Conservation (phyloP, 2,113 vertebrate genomes). For the Miniopterus natalensis region DNA sequence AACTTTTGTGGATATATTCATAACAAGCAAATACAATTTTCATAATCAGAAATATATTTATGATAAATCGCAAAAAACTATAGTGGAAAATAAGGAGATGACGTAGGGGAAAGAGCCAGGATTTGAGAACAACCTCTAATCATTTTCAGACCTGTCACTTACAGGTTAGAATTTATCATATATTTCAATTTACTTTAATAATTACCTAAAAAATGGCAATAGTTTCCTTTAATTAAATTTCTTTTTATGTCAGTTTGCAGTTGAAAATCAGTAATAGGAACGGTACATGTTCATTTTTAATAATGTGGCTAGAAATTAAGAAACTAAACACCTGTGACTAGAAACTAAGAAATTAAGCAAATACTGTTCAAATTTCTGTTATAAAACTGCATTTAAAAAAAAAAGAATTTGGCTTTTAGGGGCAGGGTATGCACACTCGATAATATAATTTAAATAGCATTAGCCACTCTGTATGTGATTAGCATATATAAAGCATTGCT, state of each 20-base stretch:
- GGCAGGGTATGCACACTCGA: neutral
- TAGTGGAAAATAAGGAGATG: neutral
- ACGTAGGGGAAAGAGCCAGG: neutral
- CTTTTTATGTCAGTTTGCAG: neutral
- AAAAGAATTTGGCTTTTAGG: neutral
- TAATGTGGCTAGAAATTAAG: neutral
- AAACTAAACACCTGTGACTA: neutral
- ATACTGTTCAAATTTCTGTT: neutral
- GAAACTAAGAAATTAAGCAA: constrained; percentile 11
- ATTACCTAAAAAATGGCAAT: neutral
- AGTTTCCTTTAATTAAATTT: constrained; percentile 31
- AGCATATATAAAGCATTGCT: neutral
- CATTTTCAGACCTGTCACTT: neutral
- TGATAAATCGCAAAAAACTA: constrained; percentile 12
- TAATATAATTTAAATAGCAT: neutral
- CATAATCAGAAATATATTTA: neutral
- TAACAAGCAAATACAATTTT: neutral
- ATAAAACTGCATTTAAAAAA: neutral
- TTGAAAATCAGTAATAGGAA: neutral
- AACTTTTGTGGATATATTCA: neutral
- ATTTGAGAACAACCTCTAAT: neutral
- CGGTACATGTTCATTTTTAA: neutral
- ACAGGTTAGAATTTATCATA: neutral
- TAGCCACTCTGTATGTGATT: neutral
- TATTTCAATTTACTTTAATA: constrained; percentile 45